A percentile compares a stretch with the other conserved stretches of the same genome.
These are phyloP conservation scores for Venustoraphidia nigricollis DNA, from an alignment of 2,888 invertebrate genomes.

Conservation along the genomic window DNA sequence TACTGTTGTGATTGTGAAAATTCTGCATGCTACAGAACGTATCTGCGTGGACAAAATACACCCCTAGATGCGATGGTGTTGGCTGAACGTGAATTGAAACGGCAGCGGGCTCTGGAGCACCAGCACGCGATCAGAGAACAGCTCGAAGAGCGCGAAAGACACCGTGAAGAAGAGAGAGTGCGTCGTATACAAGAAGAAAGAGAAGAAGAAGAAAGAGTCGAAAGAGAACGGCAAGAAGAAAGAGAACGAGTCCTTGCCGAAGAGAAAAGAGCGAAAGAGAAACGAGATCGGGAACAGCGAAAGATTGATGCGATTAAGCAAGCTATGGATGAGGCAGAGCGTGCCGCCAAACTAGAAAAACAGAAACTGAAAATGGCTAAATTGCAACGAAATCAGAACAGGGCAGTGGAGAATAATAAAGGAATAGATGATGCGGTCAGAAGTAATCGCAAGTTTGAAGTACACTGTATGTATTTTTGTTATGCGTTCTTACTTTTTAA, in stretches of 20 bases:
- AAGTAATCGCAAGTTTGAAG: too few relatives aligned
- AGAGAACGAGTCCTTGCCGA: constrained; percentile 56
- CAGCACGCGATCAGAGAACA: constrained; percentile 77
- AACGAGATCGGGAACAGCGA: constrained; percentile 52
- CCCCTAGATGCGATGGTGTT: constrained; percentile 65
- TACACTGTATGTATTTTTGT: too few relatives aligned
- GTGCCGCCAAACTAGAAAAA: constrained; percentile 47
- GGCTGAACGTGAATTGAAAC: constrained; percentile 65
- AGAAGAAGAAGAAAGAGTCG: constrained; percentile 63
- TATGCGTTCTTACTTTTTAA: too few relatives aligned
- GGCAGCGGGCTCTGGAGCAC: constrained; percentile 70
- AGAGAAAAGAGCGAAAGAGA: constrained; percentile 45
- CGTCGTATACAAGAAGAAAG: constrained; percentile 58
- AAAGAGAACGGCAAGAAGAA: constrained; percentile 56
- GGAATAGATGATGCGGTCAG: too few relatives aligned
- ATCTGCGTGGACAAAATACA: constrained; percentile 73
- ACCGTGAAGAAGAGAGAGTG: constrained; percentile 61
- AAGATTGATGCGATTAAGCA: constrained; percentile 61
- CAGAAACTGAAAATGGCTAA: constrained; percentile 5
- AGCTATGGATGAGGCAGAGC: constrained; percentile 54
- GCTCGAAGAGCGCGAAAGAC: constrained; percentile 65
- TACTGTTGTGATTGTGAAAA: background rate
- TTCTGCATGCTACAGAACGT: constrained; percentile 32
- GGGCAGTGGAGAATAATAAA: too few relatives aligned
- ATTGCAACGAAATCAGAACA: too few relatives aligned